Evolutionary conservation across 2,113 vertebrate species (phyloP).

Genomic region (Oreochromis tanganicae): DNA sequence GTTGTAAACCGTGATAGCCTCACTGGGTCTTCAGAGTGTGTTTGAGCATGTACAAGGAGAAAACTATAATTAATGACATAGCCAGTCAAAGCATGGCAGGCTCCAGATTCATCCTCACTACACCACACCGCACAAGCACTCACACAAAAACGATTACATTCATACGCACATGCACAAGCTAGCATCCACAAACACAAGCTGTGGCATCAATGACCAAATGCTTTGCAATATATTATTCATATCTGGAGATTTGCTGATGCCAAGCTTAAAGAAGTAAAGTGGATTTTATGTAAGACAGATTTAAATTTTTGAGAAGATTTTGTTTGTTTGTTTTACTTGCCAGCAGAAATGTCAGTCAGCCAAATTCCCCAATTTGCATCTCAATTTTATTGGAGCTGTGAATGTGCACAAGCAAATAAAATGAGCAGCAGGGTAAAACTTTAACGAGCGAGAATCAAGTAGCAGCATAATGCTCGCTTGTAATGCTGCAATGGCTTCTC

Average conservation of each 20-base stretch:
- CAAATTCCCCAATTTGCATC: conserved; percentile 5
- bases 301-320: neutral
- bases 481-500: conserved; percentile 1
- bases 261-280: neutral
- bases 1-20: conserved; percentile 14
- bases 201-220: conserved; percentile 6
- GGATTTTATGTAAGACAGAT: neutral
- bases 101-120: conserved; percentile 7
- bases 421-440: conserved; percentile 8
- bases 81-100: conserved; percentile 17
- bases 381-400: conserved; percentile 10
- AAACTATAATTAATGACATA: conserved; percentile 42
- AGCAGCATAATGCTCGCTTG: conserved; percentile 28
- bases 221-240: conserved; percentile 24
- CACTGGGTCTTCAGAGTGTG: neutral
- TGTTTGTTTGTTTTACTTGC: neutral
- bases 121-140: neutral
- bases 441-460: conserved; percentile 39
- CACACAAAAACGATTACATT: neutral
- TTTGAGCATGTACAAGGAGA: neutral
- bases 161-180: neutral
- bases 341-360: neutral
- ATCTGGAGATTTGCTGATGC: neutral
- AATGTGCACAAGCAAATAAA: conserved; percentile 19
- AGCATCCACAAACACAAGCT: neutral